Base-by-base conservation (phyloP, 2,113 vertebrate species). In the Neofelis nebulosa region DNA sequence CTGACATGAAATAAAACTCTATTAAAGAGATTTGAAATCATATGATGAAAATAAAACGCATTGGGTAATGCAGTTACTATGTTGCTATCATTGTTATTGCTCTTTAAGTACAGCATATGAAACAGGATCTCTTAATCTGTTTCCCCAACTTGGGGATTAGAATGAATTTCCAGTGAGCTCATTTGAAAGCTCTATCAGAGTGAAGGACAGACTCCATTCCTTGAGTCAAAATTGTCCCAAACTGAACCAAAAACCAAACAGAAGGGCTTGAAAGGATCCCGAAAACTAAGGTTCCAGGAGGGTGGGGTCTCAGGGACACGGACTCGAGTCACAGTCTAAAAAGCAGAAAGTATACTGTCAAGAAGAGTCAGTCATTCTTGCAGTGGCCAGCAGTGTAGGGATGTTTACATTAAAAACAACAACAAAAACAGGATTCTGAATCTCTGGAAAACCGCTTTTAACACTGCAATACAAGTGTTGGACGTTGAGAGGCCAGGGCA, bases 121-220 rank as follows among this genome's bases (percentile, higher is more conserved):
- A 97, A 97, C 73, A 79, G 25, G 88, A 97, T 95, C 92, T 93
- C 95, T 95, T 94, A 48, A 91, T 91, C 86, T 69, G 81, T 73
- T 74, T 79, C 86, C 83, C 84, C 76, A 95, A 27, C 13, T 74
- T 13, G 18, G 41, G 78, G 89, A 94, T 96, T 89, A 97, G 91
- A 81, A 78, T 93, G 65, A 65, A 81, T 97, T 97, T 94, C 91
- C 95, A 97, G 36, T 97, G 96, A 97, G 95, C 69, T 92, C 84
- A 92, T 68, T 29, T 25, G 65, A 88, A 92, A 96, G 65, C 11
- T 45, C 74, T 92, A 4, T 71, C 2, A 78, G 23, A 87, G 52
- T 50, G n/a, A 94, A 97, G 86, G 45, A 45, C 41, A 87, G 89
- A 85, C 15, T 90, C 84, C 61, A 71, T 55, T 90, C 85, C 85